Evolutionary conservation across 2,113 vertebrate species (phyloP).

Genomic region (Oxyruncus cristatus): DNA sequence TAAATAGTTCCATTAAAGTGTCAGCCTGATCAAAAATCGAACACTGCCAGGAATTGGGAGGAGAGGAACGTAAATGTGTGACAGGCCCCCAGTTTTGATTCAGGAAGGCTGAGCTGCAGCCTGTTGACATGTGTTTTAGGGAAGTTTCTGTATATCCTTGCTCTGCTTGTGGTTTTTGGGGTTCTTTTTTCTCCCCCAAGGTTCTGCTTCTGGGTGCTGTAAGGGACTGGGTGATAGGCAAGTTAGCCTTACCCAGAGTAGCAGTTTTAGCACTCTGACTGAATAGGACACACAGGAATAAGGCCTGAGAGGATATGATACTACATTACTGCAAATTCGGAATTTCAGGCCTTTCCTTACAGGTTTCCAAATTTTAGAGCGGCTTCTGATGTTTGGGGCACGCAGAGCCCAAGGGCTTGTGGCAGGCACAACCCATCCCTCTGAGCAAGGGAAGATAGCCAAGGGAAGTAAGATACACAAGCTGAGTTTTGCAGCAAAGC

Average conservation of each 20-base stretch:
- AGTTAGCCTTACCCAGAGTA: background rate
- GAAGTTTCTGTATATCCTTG: background rate
- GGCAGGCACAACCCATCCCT: background rate
- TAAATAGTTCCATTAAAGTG: background rate
- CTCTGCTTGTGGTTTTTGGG: background rate
- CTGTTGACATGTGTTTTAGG: background rate
- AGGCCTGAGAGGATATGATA: background rate
- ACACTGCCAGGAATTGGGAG: background rate
- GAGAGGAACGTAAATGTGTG: background rate
- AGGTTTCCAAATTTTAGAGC: background rate
- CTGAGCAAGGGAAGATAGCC: background rate
- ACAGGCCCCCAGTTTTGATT: background rate
- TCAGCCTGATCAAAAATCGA: background rate
- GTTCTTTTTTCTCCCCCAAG: rapidly evolving
- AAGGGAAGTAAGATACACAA: background rate
- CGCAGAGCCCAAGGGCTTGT: background rate
- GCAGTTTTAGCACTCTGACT: background rate
- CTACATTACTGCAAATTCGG: background rate
- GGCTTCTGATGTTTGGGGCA: background rate
- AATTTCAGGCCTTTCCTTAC: background rate
- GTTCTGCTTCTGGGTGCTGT: background rate
- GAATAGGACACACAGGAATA: background rate
- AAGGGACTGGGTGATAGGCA: background rate
- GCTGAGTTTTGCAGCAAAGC: background rate
- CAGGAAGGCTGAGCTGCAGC: background rate